These are phyloP conservation scores for Phodopus roborovskii DNA, from an alignment of 2,113 vertebrate species.

Conservation along the genomic window DNA sequence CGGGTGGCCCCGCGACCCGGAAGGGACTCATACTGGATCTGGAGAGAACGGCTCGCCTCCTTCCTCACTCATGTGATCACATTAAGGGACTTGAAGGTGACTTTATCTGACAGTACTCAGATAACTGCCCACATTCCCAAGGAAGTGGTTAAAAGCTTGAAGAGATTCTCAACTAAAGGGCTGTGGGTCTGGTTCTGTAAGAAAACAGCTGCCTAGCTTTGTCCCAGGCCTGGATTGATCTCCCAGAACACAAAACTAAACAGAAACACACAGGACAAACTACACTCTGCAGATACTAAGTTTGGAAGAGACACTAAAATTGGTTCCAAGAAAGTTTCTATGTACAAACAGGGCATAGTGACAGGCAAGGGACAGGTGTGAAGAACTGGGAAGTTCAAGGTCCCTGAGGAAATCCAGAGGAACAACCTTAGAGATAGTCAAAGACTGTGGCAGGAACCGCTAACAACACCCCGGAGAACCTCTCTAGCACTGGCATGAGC, in stretches of 20 bases:
- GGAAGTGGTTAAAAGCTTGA: neutral
- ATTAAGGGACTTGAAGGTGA: neutral
- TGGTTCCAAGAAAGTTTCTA: neutral
- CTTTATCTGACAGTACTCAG: neutral
- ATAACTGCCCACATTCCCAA: neutral
- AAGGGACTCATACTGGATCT: neutral
- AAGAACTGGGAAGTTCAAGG: no score
- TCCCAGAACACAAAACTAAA: neutral
- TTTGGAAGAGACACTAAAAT: neutral
- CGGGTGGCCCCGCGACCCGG: neutral
- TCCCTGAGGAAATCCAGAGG: neutral
- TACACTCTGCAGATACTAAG: neutral
- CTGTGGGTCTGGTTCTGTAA: neutral
- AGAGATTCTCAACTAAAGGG: constrained; percentile 21
- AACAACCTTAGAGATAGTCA: neutral
- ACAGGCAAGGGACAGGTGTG: neutral
- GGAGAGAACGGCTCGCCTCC: neutral
- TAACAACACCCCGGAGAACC: neutral
- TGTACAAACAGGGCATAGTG: neutral
- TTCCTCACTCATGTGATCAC: neutral
- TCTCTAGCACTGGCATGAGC: neutral
- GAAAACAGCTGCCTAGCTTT: neutral
- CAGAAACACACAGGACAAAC: neutral
- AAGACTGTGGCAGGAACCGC: neutral
- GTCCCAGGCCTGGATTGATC: neutral